Evolutionary conservation across 2,888 invertebrate species (phyloP).

Genomic region (Schrankia costaestrigalis): DNA sequence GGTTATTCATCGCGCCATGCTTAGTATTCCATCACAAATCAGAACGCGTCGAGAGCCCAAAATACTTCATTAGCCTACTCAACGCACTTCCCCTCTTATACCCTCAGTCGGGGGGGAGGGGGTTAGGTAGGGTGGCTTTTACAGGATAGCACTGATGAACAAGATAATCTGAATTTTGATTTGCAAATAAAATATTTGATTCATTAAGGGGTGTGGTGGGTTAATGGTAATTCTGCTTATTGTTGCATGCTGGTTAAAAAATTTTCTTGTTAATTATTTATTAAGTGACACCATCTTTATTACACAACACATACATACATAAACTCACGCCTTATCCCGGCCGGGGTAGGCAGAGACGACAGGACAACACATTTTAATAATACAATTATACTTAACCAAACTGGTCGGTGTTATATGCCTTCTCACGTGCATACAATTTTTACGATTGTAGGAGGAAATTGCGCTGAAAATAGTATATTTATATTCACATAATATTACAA

Average conservation of each 20-base stretch:
- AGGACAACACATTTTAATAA: neutral
- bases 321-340: neutral
- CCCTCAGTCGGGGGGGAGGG: slow-evolving; percentile 5
- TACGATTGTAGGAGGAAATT: too few species aligned
- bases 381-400: neutral
- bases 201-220: slow-evolving; percentile 1
- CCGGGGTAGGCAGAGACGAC: neutral
- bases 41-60: slow-evolving; percentile 35
- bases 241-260: neutral
- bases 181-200: slow-evolving; percentile 24
- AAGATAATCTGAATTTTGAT: slow-evolving; percentile 33
- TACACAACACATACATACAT: too few species aligned
- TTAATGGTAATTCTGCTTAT: too few species aligned
- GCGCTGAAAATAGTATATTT: too few species aligned
- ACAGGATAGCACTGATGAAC: slow-evolving; percentile 31
- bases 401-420: too few species aligned
- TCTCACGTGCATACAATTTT: too few species aligned
- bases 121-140: slow-evolving; percentile 8
- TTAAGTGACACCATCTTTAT: neutral
- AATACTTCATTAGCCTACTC: slow-evolving; percentile 59
- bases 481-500: too few species aligned
- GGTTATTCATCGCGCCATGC: slow-evolving; percentile 36
- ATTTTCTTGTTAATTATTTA: neutral
- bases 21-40: slow-evolving; percentile 60
- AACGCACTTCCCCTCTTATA: slow-evolving; percentile 27